Evolutionary conservation across 2,797 vertebrate genomes (phyloP).

Genomic region (Manis javanica): DNA sequence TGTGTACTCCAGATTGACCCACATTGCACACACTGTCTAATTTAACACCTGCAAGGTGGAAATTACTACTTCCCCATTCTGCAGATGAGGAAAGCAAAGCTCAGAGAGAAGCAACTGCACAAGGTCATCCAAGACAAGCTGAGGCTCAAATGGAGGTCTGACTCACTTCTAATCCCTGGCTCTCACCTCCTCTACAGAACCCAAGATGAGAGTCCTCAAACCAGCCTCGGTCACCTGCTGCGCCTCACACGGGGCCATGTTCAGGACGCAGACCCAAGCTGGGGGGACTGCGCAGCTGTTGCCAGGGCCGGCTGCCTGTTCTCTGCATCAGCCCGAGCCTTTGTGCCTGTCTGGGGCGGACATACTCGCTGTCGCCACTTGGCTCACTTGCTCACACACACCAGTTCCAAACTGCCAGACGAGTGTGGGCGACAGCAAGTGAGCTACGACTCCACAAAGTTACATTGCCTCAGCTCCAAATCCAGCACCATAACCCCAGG

Average conservation of each 20-base stretch:
- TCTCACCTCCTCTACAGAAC: not conserved
- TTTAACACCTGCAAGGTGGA: not conserved
- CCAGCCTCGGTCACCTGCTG: not conserved
- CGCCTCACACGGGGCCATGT: not conserved
- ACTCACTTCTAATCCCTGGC: not conserved
- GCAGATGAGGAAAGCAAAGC: not conserved
- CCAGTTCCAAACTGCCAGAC: slow-evolving; percentile 82
- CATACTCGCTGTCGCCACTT: slow-evolving; percentile 66
- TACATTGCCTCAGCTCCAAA: slow-evolving; percentile 15
- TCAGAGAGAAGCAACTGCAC: not conserved
- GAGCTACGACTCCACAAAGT: slow-evolving; percentile 29
- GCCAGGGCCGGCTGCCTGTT: not conserved
- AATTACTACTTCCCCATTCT: not conserved
- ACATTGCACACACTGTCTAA: not conserved
- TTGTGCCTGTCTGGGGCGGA: slow-evolving; percentile 67
- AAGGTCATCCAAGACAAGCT: not conserved
- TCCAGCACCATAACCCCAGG: not conserved
- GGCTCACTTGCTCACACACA: slow-evolving; percentile 75
- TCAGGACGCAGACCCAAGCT: not conserved
- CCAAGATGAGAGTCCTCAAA: not conserved
- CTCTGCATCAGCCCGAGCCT: not conserved
- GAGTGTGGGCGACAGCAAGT: slow-evolving; percentile 70
- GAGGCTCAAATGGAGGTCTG: not conserved
- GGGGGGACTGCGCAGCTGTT: not conserved
- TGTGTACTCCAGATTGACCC: accelerated